Conservation (phyloP, 2,797 vertebrate genomes). For the Pseudocheirus occidentalis region DNA sequence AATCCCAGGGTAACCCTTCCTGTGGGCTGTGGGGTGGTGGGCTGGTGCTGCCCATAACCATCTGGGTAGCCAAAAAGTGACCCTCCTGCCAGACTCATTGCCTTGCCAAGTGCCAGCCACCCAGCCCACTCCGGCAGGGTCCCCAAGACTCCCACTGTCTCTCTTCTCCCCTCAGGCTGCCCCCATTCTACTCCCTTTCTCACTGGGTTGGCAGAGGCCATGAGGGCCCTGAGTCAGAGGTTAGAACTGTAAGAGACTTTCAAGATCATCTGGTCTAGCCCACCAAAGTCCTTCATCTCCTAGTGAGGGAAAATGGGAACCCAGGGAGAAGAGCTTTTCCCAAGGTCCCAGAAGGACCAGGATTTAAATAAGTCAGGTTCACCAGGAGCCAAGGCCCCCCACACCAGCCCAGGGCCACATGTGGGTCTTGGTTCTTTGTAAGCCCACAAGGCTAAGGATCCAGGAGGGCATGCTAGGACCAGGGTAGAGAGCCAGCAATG, state of each 20-base stretch:
- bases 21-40: too few relatives aligned
- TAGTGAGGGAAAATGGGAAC: not conserved
- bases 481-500: not conserved
- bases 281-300: not conserved
- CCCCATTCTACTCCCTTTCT: not conserved
- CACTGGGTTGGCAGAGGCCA: not conserved
- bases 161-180: not conserved
- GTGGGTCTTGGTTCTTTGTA: not conserved
- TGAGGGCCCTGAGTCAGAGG: not conserved
- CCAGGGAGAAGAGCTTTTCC: not conserved
- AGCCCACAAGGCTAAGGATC: too few relatives aligned
- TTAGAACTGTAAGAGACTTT: not conserved
- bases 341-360: too few relatives aligned
- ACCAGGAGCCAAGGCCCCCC: too few relatives aligned
- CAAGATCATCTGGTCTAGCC: not conserved
- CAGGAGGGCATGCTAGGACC: not conserved
- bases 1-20: too few relatives aligned
- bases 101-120: not conserved
- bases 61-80: not conserved
- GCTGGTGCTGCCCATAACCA: too few relatives aligned
- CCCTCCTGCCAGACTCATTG: not conserved
- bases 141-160: not conserved
- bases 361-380: too few relatives aligned
- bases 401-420: too few relatives aligned
- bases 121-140: not conserved